Base-by-base conservation (phyloP, 2,113 vertebrate species). In the Gopherus flavomarginatus region DNA sequence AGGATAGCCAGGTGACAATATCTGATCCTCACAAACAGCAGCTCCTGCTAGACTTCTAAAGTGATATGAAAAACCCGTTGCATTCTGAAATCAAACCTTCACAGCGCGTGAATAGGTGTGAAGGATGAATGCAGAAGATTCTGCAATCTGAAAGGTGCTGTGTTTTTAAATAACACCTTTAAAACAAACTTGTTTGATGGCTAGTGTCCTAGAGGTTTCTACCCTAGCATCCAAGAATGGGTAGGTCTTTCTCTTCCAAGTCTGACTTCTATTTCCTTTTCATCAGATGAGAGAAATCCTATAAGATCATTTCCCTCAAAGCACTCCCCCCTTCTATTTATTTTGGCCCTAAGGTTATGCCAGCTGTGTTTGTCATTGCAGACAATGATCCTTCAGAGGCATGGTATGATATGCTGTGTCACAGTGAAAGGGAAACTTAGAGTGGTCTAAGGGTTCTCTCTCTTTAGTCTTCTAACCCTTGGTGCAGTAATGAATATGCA, bases 131-230 rank as follows among this genome's bases (percentile, higher is more conserved):
- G 82, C 90, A 77, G 17, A 59, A 54, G 84, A 54, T 86, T 87
- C 50, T 2, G 1, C 80, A 90, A 90, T 84, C 85, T 83, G 86
- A 79, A 89, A 56, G 69, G 53, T 79, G 42, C 54, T 52, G 5
- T 42, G 44, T 94, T 87, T 94, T 95, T 96, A 92, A 94, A 94
- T 84, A 95, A 82, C 21, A 85, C 65, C 90, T 44, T 89, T 87
- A 90, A 0, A 2, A 89, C 87, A 94, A 97, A 97, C 86, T 96
- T 95, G 90, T 95, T 91, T 89, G 79, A 92, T 95, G 6, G 6
- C 89, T 81, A n/a, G 59, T 78, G 65, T 75, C 29, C 38, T 82
- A 75, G 77, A 91, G 80, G 35, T 88, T 89, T 38, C 81, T 92
- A 85, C 49, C 82, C 93, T 54, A 38, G 29, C 50, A 72, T 65